Conservation (phyloP, 64 coral and sea anemone species). For the Exaiptasia diaphana region DNA sequence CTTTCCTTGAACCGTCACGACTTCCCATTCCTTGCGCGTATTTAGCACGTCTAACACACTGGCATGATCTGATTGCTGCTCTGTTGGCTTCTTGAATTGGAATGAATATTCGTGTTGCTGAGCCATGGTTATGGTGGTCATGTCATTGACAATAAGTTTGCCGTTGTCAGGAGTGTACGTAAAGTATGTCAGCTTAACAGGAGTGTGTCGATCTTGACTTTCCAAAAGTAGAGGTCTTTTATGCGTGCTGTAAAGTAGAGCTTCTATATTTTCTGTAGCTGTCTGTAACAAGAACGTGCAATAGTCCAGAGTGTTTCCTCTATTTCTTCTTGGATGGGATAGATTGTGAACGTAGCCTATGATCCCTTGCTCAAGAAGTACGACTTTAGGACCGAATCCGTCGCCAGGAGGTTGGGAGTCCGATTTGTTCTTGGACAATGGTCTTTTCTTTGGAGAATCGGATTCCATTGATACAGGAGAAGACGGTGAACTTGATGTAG, state of each 20-base stretch:
- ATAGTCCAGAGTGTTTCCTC: conserved; percentile 47
- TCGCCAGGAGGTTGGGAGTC: background rate
- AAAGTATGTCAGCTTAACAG: conserved; percentile 56
- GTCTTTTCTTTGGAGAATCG: background rate
- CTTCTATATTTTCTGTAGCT: conserved; percentile 21
- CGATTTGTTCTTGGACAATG: background rate
- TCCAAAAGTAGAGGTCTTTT: conserved; percentile 60
- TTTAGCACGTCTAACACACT: conserved; percentile 49
- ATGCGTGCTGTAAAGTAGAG: conserved; percentile 54
- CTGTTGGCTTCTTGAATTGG: conserved; percentile 34
- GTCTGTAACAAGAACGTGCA: conserved; percentile 57
- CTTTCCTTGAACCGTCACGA: conserved; percentile 21
- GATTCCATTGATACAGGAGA: background rate
- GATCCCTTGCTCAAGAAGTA: background rate
- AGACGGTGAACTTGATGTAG: background rate
- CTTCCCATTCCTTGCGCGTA: conserved; percentile 36
- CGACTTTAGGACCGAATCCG: background rate
- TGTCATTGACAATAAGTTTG: conserved; percentile 56
- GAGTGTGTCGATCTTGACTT: conserved; percentile 30
- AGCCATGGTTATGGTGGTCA: conserved; percentile 51
- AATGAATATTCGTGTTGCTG: conserved; percentile 61
- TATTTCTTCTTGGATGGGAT: conserved; percentile 43
- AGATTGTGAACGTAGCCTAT: conserved; percentile 61
- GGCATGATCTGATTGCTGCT: background rate
- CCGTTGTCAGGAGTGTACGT: conserved; percentile 29